Evolutionary conservation across 2,888 invertebrate genomes (phyloP), one percentile per base, ranked within the genome.

Genomic region (Eupithecia exiguata): DNA sequence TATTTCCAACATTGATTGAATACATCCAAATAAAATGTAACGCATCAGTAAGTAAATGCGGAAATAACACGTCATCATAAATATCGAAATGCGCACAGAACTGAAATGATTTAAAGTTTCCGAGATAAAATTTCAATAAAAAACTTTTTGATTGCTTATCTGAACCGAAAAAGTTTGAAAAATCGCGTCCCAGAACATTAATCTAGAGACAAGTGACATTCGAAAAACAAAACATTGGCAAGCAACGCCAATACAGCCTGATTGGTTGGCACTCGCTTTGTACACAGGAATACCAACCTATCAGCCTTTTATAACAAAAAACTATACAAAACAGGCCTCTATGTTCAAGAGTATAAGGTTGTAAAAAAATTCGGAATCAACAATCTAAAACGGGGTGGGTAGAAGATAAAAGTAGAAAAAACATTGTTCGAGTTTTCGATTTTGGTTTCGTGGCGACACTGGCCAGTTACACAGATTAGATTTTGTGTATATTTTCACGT

Each of bases 241-340:
- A 81, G 68, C 78, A 69, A 68, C 74, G 77, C 79, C 81, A 83
- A 83, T 81, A 80, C 82, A 58, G 79, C 77, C 81, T 81, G 86
- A 86, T 86, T 85, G 84, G 83, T 79, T 76, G 82, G 79, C 80
- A 76, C 76, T 77, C 77, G 79, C 79, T 80, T 78, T 75, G 74
- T 74, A 76, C 78, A 77, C 76, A 70, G 66, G 58, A 67, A 72
- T 67, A 78, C 81, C 77, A 76, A 74, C 74, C 30, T 66, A 69
- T 63, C 63, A 63, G 38, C 40, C 30, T 38, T 21, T 7, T 16
- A 53, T 69, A 69, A 18, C 25, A n/a, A n/a, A 35, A 25, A 21
- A 49, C 16, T n/a, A 25, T 3, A 25, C 70, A 5, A 73, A 70
- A 68, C 65, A 16, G 40, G 18, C 73, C 69, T 65, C 62, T 73